Conservation (phyloP, 2,113 vertebrate species). For the Gymnorhina tibicen region DNA sequence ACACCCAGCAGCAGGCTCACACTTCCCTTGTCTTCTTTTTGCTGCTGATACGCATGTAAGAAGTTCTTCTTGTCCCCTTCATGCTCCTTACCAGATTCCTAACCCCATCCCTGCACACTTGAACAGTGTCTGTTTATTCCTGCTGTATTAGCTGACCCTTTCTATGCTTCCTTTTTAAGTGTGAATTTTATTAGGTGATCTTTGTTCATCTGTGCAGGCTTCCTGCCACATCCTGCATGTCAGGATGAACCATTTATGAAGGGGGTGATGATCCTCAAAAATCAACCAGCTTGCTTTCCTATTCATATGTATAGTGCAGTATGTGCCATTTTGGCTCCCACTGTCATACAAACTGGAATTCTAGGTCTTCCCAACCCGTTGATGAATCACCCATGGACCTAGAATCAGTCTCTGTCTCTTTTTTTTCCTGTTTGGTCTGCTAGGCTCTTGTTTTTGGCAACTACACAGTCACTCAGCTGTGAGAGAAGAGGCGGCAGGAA, state of each 20-base stretch:
- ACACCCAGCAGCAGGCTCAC: not conserved
- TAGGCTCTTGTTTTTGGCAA: not conserved
- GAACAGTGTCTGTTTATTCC: not conserved
- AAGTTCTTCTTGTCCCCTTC: not conserved
- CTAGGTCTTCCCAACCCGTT: not conserved
- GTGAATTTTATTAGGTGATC: not conserved
- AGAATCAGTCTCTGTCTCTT: not conserved
- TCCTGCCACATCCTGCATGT: not conserved
- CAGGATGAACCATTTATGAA: not conserved
- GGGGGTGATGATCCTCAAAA: not conserved
- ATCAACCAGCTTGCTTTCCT: not conserved
- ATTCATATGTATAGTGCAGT: not conserved
- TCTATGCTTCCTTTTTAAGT: not conserved
- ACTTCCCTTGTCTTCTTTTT: not conserved
- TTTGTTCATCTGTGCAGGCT: not conserved
- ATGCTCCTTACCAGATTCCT: not conserved
- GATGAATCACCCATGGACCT: not conserved
- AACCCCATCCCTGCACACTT: not conserved
- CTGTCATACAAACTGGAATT: not conserved
- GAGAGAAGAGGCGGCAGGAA: not conserved
- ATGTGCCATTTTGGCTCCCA: not conserved
- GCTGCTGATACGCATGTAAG: accelerated
- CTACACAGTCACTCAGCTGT: not conserved
- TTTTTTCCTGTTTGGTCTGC: not conserved
- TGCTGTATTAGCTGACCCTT: not conserved